Evolutionary conservation across 2,888 invertebrate genomes (phyloP).

Genomic region (Carpatolechia fugitivella): DNA sequence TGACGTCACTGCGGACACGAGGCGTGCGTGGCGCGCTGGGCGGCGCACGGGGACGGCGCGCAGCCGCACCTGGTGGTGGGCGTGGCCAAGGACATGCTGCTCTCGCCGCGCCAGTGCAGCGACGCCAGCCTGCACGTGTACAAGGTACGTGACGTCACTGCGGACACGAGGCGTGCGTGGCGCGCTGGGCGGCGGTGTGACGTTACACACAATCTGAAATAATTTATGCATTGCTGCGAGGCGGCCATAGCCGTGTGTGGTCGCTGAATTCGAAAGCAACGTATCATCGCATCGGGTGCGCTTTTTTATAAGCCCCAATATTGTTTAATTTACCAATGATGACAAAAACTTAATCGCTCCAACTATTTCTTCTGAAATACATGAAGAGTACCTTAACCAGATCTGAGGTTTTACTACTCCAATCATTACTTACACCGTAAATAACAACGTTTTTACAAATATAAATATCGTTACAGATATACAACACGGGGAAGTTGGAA

Average conservation of each 20-base stretch:
- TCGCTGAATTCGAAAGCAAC: too few species aligned
- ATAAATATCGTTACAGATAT: slow-evolving; percentile 63
- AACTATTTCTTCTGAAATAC: slow-evolving; percentile 16
- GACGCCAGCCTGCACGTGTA: slow-evolving; percentile 94
- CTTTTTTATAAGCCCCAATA: too few species aligned
- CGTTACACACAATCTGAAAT: too few species aligned
- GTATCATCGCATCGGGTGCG: too few species aligned
- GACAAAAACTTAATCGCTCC: slow-evolving; percentile 5
- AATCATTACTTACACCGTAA: not conserved
- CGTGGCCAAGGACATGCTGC: slow-evolving; percentile 92
- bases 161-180: slow-evolving; percentile 87
- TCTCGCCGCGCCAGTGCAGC: slow-evolving; percentile 91
- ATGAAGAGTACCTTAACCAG: slow-evolving; percentile 13
- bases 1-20: not conserved
- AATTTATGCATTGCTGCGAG: too few species aligned
- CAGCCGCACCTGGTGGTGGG: slow-evolving; percentile 88
- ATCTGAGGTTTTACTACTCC: not conserved
- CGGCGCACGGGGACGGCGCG: slow-evolving; percentile 67
- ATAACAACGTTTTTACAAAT: slow-evolving; percentile 12
- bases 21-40: slow-evolving; percentile 90
- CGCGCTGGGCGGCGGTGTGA: slow-evolving; percentile 87
- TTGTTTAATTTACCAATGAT: not conserved
- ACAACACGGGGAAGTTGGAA: slow-evolving; percentile 91
- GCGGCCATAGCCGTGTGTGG: too few species aligned
- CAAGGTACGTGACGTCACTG: slow-evolving; percentile 60